A percentile compares a stretch with the other conserved stretches of the same genome.
These are phyloP conservation scores for Meta bourneti DNA, from an alignment of 2,888 invertebrate species.

Conservation along the genomic window DNA sequence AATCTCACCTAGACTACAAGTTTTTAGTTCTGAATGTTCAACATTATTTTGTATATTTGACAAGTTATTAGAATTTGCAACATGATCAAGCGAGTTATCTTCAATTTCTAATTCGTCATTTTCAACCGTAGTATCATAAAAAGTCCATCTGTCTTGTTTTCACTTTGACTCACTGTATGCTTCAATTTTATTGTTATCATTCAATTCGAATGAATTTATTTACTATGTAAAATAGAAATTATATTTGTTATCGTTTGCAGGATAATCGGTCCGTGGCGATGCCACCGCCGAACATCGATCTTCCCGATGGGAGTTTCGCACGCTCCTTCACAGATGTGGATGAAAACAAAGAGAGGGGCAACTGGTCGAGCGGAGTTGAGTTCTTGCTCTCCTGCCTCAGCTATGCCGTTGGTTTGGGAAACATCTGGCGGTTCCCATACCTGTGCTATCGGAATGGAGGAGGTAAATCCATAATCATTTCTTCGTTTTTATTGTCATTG, in stretches of 20 bases:
- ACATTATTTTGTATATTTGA: no score
- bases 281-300: constrained; percentile 72
- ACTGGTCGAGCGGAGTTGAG: constrained; percentile 83
- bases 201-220: no score
- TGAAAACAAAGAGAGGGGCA: constrained; percentile 82
- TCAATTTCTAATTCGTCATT: no score
- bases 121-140: no score
- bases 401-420: constrained; percentile 85
- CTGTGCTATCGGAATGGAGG: constrained; percentile 82
- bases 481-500: not conserved
- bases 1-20: no score
- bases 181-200: no score
- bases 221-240: no score
- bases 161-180: no score
- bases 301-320: constrained; percentile 76
- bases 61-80: no score
- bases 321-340: constrained; percentile 79
- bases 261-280: constrained; percentile 76
- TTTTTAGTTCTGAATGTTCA: no score
- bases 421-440: constrained; percentile 86
- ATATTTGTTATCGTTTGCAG: constrained; percentile 30
- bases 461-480: constrained; percentile 77
- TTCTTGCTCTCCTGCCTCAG: constrained; percentile 85
- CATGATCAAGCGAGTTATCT: no score
- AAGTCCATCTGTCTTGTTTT: no score